Base-by-base conservation (phyloP, 64 coral and sea anemone genomes). In the Trachythela sp. region DNA sequence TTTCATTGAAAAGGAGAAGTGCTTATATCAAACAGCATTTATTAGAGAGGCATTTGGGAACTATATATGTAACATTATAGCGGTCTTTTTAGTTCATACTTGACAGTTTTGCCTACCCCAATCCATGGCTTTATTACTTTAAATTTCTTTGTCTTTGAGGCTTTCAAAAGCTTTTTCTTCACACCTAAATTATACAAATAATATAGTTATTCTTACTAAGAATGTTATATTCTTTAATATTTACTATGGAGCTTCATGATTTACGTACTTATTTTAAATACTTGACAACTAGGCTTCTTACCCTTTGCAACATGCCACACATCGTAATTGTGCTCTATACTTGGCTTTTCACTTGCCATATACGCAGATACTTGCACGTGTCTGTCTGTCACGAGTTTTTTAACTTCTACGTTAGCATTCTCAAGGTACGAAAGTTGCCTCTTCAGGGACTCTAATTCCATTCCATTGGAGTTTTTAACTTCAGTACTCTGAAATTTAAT, bases 131-230 rank as follows among this genome's bases (percentile, higher is more conserved):
- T 80, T 80, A 80, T 35, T 29, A 29, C 31, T 37, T 37, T 80
- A 1, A 80, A 80, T 30, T 2, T 80, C 33, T 80, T 80, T 35
- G 30, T 37, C 1, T 64, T 64, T n/a, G 56, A 20, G 26, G 56
- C 56, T 40, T 80, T 80, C 33, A 80, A 35, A 29, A 80, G 33
- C 75, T 80, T 80, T 40, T 80, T 80, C 33, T 80, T 80, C 75
- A 34, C 75, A 34, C 75, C 75, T 80, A 35, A 45, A 11, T 45
- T 45, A 45, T 45, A 45, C 11, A 45, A 6, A 45, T n/a, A 45
- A 45, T 45, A 45, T 45, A 45, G 11, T n/a, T n/a, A 11, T 45
- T 45, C 30, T 13, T 15, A 2, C 15, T 30, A 36, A 15, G 15
- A 36, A 80, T 18, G 8, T 35, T 80, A 34, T 18, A 64, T 64